Percentiles rank a stretch among this genome's conserved stretches.
phyloP scores from a whole-genome alignment of 2,113 vertebrate species.

The Ramphastos sulfuratus region DNA sequence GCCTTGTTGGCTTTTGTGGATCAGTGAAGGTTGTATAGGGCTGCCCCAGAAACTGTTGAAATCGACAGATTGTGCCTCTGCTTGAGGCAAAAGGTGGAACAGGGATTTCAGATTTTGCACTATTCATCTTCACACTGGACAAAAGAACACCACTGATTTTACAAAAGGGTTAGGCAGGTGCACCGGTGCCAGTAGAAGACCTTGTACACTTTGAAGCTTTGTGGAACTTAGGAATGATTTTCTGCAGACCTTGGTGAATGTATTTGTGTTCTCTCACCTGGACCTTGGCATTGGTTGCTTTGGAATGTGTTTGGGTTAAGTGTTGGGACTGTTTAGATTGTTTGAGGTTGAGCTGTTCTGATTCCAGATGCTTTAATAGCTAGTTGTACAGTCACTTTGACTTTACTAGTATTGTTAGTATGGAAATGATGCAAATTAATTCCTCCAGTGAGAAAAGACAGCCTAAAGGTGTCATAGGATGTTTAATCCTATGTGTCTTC shows the following conservation, averaged over 20 bases:
- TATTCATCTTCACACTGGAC: rapidly evolving
- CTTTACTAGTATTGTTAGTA: background rate
- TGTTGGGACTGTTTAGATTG: background rate
- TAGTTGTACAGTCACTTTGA: background rate
- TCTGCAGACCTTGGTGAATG: rapidly evolving
- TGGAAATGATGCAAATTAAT: background rate
- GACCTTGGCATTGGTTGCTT: rapidly evolving
- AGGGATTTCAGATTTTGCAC: background rate
- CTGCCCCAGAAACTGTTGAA: background rate
- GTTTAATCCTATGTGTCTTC: background rate
- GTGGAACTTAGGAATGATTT: background rate
- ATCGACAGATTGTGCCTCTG: background rate
- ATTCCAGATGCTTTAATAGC: background rate
- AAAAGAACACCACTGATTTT: background rate
- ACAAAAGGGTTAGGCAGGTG: background rate
- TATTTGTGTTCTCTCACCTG: background rate
- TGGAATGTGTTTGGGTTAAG: background rate
- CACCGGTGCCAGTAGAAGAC: background rate
- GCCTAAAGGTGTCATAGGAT: background rate
- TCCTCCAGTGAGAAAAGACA: background rate
- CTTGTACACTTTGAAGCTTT: rapidly evolving
- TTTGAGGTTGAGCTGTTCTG: background rate
- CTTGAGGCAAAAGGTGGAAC: background rate
- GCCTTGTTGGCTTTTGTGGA: background rate
- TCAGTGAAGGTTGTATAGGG: background rate